Conservation (phyloP, 2,113 vertebrate species). For the Chunga burmeisteri region DNA sequence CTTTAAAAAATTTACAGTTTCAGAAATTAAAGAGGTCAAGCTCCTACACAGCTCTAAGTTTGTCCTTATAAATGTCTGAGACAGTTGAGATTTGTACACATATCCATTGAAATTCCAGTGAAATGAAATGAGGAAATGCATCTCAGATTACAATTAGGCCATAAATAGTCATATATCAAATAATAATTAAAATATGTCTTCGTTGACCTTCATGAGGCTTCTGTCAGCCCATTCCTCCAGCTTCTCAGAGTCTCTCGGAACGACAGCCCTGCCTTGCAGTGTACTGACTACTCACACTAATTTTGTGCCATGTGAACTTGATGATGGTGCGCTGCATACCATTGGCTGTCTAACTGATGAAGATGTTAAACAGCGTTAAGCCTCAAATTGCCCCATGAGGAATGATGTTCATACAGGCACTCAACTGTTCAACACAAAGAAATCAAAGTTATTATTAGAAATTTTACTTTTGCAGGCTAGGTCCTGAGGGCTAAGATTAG, state of each 20-base stretch:
- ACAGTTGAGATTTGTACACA: background rate
- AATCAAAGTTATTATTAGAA: background rate
- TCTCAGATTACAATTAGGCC: background rate
- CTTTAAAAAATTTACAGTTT: background rate
- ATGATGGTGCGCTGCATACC: background rate
- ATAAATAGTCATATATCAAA: background rate
- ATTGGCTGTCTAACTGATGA: accelerated
- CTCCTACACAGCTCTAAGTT: background rate
- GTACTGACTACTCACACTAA: background rate
- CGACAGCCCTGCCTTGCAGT: background rate
- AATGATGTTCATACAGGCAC: background rate
- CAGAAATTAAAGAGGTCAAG: background rate
- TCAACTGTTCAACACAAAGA: background rate
- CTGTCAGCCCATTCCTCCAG: background rate
- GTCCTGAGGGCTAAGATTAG: background rate
- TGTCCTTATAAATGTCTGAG: background rate
- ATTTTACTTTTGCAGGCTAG: background rate
- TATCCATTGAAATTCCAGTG: background rate
- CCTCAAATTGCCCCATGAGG: background rate
- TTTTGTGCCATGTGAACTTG: background rate
- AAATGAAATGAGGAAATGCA: background rate
- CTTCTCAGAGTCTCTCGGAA: background rate
- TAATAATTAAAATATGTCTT: background rate
- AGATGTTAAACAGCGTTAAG: background rate
- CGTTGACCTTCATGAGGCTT: background rate